These are phyloP conservation scores for Habropoda laboriosa DNA, from an alignment of 1,140 invertebrate species.

Conservation along the genomic window DNA sequence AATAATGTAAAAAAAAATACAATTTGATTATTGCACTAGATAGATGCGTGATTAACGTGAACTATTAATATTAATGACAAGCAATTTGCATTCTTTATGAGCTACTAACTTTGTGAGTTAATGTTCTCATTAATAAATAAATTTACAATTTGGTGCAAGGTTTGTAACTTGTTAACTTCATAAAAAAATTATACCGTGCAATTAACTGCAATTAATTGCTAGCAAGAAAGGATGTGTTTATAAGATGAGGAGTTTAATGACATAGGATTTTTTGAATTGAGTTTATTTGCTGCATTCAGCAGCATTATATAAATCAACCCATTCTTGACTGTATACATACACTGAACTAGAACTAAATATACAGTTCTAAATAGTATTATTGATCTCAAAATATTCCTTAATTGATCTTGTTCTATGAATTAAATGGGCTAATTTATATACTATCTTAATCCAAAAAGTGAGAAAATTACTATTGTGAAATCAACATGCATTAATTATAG, in stretches of 20 bases:
- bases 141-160: not conserved
- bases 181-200: slow-evolving; percentile 13
- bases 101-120: not conserved
- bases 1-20: slow-evolving; percentile 5
- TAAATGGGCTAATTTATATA: slow-evolving; percentile 29
- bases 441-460: not conserved
- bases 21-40: not conserved
- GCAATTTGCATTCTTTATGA: slow-evolving; percentile 27
- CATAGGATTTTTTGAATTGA: not conserved
- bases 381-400: not conserved
- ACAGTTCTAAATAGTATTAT: not conserved
- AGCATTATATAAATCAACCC: slow-evolving; percentile 31
- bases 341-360: not conserved
- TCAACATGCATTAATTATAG: slow-evolving; percentile 54
- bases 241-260: slow-evolving; percentile 3
- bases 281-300: not conserved
- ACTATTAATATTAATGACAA: slow-evolving; percentile 18
- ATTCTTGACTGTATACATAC: not conserved
- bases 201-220: slow-evolving; percentile 21
- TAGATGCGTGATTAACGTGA: slow-evolving; percentile 16
- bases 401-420: not conserved
- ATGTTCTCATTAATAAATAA: not conserved
- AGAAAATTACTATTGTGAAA: slow-evolving; percentile 28
- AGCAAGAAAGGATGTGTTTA: not conserved
- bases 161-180: not conserved